phyloP scores from a whole-genome alignment of 2,888 invertebrate species.

The Escarpia spicata region DNA sequence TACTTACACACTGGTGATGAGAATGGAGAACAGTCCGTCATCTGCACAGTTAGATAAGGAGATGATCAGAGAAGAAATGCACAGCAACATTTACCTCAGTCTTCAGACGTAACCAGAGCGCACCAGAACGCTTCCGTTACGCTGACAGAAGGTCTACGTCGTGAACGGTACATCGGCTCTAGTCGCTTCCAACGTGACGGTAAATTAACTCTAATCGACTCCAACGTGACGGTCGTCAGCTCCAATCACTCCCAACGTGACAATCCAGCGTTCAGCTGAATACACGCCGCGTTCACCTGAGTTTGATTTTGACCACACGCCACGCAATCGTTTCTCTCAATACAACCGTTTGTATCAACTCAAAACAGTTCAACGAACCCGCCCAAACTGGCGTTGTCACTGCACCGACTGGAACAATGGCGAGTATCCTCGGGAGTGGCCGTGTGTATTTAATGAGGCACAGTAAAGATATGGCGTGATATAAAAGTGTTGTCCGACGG shows the following conservation, averaged over 20 bases:
- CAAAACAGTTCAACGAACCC: background rate
- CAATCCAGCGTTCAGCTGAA: background rate
- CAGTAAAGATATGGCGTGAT: slow-evolving; percentile 7
- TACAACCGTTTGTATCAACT: background rate
- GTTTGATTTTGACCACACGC: background rate
- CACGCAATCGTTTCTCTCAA: background rate
- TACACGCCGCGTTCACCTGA: background rate
- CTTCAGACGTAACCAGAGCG: background rate
- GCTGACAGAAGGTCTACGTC: background rate
- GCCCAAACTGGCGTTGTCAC: background rate
- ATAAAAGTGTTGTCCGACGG: background rate
- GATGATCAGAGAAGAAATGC: background rate
- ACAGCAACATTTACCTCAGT: background rate
- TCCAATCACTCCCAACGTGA: background rate
- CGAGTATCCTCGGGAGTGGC: background rate
- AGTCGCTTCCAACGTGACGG: background rate
- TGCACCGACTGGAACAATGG: background rate
- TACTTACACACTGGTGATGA: too few relatives aligned
- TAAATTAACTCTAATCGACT: background rate
- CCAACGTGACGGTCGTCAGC: too few relatives aligned
- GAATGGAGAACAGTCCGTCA: too few relatives aligned
- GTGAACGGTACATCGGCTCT: background rate
- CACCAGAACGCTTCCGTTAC: background rate
- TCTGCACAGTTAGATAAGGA: too few relatives aligned
- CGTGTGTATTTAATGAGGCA: background rate